phyloP scores from a whole-genome alignment of 2,797 vertebrate genomes.

The Alca torda region DNA sequence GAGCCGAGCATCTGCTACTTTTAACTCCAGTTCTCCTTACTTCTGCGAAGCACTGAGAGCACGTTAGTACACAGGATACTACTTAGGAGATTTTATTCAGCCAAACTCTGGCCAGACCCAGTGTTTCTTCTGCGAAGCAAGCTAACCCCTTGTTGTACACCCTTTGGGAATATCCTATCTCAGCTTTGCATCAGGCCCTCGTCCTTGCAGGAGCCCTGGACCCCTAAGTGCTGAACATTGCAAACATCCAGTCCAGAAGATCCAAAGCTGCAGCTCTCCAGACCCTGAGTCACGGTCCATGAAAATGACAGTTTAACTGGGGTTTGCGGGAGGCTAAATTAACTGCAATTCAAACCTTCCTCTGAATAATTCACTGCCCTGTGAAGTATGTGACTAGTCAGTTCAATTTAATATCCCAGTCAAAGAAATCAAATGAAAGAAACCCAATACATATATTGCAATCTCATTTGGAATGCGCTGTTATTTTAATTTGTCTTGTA shows the following conservation, averaged over 20 bases:
- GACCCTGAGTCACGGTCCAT: background rate
- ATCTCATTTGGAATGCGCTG: background rate
- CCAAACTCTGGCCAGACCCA: background rate
- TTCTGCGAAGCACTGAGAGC: background rate
- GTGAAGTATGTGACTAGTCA: background rate
- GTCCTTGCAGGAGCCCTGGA: accelerated
- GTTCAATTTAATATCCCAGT: background rate
- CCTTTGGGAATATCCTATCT: background rate
- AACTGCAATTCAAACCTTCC: background rate
- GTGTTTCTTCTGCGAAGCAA: background rate
- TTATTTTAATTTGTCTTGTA: conserved; percentile 21
- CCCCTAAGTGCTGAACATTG: accelerated
- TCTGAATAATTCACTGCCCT: background rate
- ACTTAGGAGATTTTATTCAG: background rate
- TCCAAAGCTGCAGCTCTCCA: background rate
- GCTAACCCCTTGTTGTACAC: background rate
- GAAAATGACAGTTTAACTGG: background rate
- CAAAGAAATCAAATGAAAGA: conserved; percentile 14
- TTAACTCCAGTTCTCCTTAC: background rate
- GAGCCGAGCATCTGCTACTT: conserved; percentile 21
- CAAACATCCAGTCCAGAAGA: background rate
- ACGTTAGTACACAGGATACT: background rate
- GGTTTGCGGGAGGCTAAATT: background rate
- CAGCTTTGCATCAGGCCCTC: background rate
- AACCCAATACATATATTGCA: background rate